Conservation (phyloP, 2,797 vertebrate species). For the Eulemur albifrons region DNA sequence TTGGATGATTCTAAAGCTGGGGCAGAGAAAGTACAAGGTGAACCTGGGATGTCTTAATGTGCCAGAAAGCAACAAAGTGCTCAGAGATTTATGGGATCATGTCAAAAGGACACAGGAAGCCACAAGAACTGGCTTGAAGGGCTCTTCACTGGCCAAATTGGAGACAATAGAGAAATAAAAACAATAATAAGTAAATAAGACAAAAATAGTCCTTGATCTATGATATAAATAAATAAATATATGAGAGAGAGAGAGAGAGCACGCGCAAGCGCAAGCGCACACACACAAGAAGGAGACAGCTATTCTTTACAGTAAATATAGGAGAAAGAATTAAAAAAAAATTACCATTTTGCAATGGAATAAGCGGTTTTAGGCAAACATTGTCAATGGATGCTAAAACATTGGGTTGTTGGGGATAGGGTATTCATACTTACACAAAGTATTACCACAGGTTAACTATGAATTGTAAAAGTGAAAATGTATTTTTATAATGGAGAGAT, state of each 20-base stretch:
- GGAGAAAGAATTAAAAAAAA: not conserved
- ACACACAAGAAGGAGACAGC: not conserved
- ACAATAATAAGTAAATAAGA: not conserved
- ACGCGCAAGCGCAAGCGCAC: too few relatives aligned
- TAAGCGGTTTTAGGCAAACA: not conserved
- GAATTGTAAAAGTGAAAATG: constrained; percentile 4
- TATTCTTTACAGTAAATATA: not conserved
- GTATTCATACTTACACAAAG: not conserved
- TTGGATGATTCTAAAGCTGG: constrained; percentile 9
- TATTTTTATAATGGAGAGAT: not conserved
- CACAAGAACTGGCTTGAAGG: not conserved
- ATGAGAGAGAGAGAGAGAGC: not conserved
- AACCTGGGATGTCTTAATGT: not conserved
- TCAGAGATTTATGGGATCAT: constrained; percentile 46
- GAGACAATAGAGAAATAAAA: not conserved
- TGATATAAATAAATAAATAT: not conserved
- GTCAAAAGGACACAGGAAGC: constrained; percentile 20
- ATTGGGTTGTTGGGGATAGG: not conserved
- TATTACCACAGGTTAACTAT: not conserved
- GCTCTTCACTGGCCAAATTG: not conserved
- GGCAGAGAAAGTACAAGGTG: constrained; percentile 45
- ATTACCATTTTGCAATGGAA: not conserved
- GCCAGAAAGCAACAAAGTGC: constrained; percentile 15
- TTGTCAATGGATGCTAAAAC: not conserved
- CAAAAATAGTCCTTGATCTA: not conserved